Evolutionary conservation across 2,888 invertebrate genomes (phyloP), one percentile per base, ranked within the genome.

Genomic region (Cremastinae sp.): DNA sequence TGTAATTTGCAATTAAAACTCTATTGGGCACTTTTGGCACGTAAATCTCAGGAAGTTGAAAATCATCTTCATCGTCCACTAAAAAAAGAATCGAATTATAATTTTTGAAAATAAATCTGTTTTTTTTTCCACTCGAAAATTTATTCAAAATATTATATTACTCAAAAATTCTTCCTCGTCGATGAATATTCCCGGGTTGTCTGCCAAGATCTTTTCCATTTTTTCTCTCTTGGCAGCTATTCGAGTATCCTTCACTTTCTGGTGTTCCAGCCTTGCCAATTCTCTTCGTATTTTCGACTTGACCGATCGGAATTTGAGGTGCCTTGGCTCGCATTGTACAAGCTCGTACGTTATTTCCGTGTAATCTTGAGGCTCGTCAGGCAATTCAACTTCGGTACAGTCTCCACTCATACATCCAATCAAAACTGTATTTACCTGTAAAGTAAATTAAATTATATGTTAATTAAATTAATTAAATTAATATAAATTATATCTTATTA

Each of bases 131-230:
- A 2, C 4, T n/a, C 8, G 12, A 41, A 9, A 9, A 43, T 12
- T 58, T 41, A 7, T 1, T 34, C 34, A 12, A 12, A 53, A 4
- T 34, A 16, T 28, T 16, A 47, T 43, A 38, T 58, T 90, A 94
- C 94, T 92, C 73, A 95, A 84, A 74, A 92, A 93, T 9, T 90
- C 85, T 43, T 93, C 92, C 82, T 93, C 92, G 78, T 93, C 92
- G 14, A 93, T 91, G 75, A 92, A 92, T 18, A 93, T 80, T 0
- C 92, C 92, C 0, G 93, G 93, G 89, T 93, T 93, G 2, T 92
- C 91, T 51, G 87, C 89, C 80, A 90, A 91, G 0, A 93, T 80
- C 75, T 90, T 90, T 82, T 93, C 92, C 81, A 95, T 90, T 87
- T 94, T 93, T 10, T 91, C 90, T 45, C 90, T 75, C 88, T 93